These are phyloP conservation scores for Gallinago stenura DNA, from an alignment of 2,797 vertebrate genomes.

Conservation along the genomic window DNA sequence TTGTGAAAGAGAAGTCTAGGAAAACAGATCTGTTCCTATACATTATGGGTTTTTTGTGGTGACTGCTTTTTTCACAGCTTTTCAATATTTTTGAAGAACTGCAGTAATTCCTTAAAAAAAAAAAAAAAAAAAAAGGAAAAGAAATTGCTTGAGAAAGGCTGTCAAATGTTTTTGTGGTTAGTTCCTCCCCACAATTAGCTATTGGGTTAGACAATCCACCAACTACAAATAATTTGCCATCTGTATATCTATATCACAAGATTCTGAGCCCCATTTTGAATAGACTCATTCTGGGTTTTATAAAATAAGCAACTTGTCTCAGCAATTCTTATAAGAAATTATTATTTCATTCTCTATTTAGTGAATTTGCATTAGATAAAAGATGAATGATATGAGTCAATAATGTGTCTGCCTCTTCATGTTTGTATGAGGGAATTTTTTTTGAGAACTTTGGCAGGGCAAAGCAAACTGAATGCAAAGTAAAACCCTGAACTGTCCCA, in stretches of 20 bases:
- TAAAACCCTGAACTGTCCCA: not conserved
- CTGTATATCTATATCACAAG: not conserved
- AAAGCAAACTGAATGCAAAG: not conserved
- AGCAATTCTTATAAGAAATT: not conserved
- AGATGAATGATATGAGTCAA: not conserved
- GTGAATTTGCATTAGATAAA: constrained; percentile 3
- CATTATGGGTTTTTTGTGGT: not conserved
- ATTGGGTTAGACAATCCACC: not conserved
- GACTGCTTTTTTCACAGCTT: not conserved
- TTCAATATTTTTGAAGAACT: not conserved
- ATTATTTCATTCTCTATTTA: constrained; percentile 18
- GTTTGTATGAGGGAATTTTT: not conserved
- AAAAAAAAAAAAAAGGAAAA: not conserved
- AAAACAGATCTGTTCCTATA: not conserved
- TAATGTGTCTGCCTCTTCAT: not conserved
- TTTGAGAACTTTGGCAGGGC: not conserved
- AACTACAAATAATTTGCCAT: not conserved
- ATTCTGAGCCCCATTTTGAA: constrained; percentile 1
- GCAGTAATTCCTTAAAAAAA: not conserved
- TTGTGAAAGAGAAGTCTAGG: not conserved
- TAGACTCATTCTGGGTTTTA: not conserved
- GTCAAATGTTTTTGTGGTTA: not conserved
- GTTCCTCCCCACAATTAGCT: not conserved
- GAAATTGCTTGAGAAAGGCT: not conserved
- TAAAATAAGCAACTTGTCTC: constrained; percentile 24